phyloP scores from a whole-genome alignment of 1,140 invertebrate species.

The Drosophila fuyamai region DNA sequence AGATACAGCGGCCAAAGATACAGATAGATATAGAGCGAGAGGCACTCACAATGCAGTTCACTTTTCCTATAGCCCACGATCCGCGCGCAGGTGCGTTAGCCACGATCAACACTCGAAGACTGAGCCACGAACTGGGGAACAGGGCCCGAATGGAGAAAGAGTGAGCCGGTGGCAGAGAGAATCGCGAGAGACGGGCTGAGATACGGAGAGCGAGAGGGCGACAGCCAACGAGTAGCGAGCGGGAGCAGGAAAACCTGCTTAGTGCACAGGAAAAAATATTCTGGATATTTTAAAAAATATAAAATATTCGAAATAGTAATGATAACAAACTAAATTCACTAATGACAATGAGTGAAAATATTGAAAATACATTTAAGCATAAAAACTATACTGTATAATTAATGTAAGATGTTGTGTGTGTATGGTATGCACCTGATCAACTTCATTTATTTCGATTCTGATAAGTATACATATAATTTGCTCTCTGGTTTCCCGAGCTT shows the following conservation, averaged over 20 bases:
- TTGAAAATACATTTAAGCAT: no score
- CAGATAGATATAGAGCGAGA: conserved; percentile 21
- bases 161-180: not conserved
- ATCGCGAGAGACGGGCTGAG: conserved; percentile 6
- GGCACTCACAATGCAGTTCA: conserved; percentile 59
- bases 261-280: conserved; percentile 14
- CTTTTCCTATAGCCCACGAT: conserved; percentile 40
- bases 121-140: conserved; percentile 62
- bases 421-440: no score
- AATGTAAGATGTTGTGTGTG: no score
- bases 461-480: no score
- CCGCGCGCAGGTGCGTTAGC: conserved; percentile 82
- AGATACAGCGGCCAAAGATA: conserved; percentile 20
- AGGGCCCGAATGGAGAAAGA: conserved; percentile 18
- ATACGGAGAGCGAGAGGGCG: conserved; percentile 3
- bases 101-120: conserved; percentile 84
- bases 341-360: no score
- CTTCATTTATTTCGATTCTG: no score
- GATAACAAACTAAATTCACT: no score
- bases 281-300: not conserved
- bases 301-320: not conserved
- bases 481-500: not conserved
- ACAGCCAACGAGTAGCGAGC: conserved; percentile 34
- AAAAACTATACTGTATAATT: no score
- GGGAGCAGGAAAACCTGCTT: conserved; percentile 59